A percentile compares a stretch with the other conserved stretches of the same genome.
These are phyloP conservation scores for Bettongia penicillata DNA, from an alignment of 2,113 vertebrate species.

Conservation along the genomic window DNA sequence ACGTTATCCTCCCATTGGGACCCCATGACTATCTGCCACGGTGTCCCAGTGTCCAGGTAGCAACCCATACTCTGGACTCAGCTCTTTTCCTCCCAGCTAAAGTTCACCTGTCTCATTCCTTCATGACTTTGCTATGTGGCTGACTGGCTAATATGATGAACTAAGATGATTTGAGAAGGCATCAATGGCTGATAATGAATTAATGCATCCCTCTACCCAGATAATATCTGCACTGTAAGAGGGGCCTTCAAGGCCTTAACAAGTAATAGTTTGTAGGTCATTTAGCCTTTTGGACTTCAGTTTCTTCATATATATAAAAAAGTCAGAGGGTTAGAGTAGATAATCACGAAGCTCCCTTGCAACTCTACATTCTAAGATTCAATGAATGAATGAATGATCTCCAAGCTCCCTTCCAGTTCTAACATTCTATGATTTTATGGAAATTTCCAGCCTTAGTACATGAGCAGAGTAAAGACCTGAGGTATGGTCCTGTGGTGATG, in stretches of 20 bases:
- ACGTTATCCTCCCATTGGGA: background rate
- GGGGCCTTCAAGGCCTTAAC: background rate
- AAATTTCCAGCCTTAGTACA: background rate
- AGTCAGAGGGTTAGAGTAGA: background rate
- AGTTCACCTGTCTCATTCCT: background rate
- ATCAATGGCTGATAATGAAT: background rate
- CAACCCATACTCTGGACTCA: background rate
- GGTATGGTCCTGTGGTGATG: background rate
- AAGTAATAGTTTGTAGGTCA: background rate
- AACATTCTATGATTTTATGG: background rate
- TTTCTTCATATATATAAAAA: background rate
- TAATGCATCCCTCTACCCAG: background rate
- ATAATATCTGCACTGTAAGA: background rate
- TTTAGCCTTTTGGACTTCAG: background rate
- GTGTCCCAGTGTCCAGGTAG: background rate
- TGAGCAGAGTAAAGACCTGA: no score
- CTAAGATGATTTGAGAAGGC: background rate
- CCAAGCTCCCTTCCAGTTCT: background rate
- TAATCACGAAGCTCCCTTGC: background rate
- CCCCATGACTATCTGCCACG: background rate
- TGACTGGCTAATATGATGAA: background rate
- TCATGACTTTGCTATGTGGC: background rate
- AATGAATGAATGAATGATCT: background rate
- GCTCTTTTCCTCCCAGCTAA: background rate
- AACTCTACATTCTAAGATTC: background rate